These are phyloP conservation scores for Molanna angustata DNA, from an alignment of 2,888 invertebrate species.

Conservation along the genomic window DNA sequence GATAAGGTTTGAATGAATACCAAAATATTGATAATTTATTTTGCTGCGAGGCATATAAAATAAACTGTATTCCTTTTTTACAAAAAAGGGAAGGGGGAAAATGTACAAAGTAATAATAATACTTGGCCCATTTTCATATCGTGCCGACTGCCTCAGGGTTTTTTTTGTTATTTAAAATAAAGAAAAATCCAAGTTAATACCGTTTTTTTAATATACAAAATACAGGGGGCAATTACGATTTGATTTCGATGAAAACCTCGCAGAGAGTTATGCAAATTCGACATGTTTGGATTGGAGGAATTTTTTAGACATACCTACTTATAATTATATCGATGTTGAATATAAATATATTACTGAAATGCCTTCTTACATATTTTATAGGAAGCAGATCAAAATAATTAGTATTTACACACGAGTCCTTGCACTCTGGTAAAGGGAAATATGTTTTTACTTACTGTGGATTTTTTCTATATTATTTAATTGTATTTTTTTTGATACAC, in stretches of 20 bases:
- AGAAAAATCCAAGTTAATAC: constrained; percentile 28
- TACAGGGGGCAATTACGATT: constrained; percentile 26
- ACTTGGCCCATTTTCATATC: constrained; percentile 17
- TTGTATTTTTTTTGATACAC: no score
- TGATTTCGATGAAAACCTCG: constrained; percentile 30
- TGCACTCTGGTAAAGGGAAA: no score
- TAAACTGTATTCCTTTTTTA: constrained; percentile 15
- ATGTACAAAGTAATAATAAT: constrained; percentile 23
- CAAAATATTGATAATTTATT: constrained; percentile 29
- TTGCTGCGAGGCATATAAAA: constrained; percentile 25
- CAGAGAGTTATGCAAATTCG: constrained; percentile 29
- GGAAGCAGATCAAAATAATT: no score
- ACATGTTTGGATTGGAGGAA: constrained; percentile 18
- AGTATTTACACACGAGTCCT: no score
- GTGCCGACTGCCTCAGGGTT: constrained; percentile 16
- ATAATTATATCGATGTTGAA: no score
- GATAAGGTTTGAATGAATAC: constrained; percentile 26
- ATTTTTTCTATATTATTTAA: no score
- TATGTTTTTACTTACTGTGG: no score
- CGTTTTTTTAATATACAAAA: constrained; percentile 29
- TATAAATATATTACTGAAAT: no score
- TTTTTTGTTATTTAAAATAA: constrained; percentile 26
- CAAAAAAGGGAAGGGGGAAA: constrained; percentile 21
- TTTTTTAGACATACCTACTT: constrained; percentile 3
- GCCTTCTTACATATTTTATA: no score